Base-by-base conservation (phyloP, 1,140 invertebrate species). In the Drosophila novamexicana region DNA sequence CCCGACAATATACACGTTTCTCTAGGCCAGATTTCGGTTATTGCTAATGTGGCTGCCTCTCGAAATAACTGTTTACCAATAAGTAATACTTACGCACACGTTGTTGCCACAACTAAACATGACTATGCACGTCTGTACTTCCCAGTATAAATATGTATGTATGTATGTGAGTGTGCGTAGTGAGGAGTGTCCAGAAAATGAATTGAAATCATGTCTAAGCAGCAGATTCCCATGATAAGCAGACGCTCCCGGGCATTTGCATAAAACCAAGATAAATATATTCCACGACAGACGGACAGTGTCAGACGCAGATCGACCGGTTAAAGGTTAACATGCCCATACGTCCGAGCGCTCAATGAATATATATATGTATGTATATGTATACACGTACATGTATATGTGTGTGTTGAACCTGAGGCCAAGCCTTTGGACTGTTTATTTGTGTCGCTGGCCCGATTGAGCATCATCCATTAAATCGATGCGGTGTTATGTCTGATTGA, bases 261-360 rank as follows among this genome's bases (percentile, higher is more conserved):
- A 79, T 79, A 79, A 79, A 72, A 73, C 68, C 68, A 79, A 79
- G 64, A 79, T 79, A 79, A 79, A 79, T 77, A 77, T 72, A 79
- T 70, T 71, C 59, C 62, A 45, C 42, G 42, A 45, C 47, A 58
- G 57, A 73, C 40, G 68, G 52, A 56, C 44, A 71, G 52, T 66
- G 74, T 58, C 77, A 77, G 70, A 56, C 63, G 54, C 57, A 77
- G 77, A 72, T 79, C 77, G 74, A 77, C 70, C 77, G 77, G 77
- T 79, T 77, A 79, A 77, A 79, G 77, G 77, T 79, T 79, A 79
- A 79, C 70, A 79, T 68, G 64, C 77, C 52, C 52, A 36, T 32
- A 59, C 47, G 44, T 18, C 18, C 10, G 22, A 29, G 3, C 22
- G 22, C 22, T 4, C 22, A 29, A 29, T 29, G 5, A 29, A 5